Percentiles rank a stretch among this genome's conserved stretches.
phyloP scores from a whole-genome alignment of 1,140 invertebrate species.

The Drosophila oshimai region DNA sequence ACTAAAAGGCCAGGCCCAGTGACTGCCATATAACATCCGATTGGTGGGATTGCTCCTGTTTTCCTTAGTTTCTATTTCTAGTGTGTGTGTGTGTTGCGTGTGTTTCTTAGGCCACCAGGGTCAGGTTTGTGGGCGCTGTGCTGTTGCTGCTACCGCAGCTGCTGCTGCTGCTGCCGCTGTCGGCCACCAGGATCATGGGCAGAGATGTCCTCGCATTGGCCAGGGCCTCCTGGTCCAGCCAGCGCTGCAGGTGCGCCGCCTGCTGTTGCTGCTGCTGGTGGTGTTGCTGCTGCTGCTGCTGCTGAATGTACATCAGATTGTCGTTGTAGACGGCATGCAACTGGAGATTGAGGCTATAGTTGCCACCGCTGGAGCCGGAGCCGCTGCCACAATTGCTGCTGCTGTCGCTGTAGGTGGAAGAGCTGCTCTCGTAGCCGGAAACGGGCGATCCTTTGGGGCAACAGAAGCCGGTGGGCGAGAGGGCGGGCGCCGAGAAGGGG shows the following conservation, averaged over 20 bases:
- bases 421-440: slow-evolving; percentile 79
- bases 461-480: slow-evolving; percentile 66
- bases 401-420: slow-evolving; percentile 80
- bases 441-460: slow-evolving; percentile 80
- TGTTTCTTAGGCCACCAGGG: slow-evolving; percentile 47
- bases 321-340: slow-evolving; percentile 84
- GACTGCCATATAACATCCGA: slow-evolving; percentile 36
- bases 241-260: slow-evolving; percentile 53
- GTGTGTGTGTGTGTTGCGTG: not conserved
- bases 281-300: slow-evolving; percentile 60
- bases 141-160: no score
- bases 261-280: slow-evolving; percentile 49
- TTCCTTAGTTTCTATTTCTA: slow-evolving; percentile 1
- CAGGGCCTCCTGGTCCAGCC: slow-evolving; percentile 65
- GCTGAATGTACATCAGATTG: slow-evolving; percentile 55
- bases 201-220: slow-evolving; percentile 13
- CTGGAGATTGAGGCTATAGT: slow-evolving; percentile 84
- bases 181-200: slow-evolving; percentile 8
- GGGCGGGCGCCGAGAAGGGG: slow-evolving; percentile 58
- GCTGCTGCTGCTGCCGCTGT: not conserved
- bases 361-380: slow-evolving; percentile 27
- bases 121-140: slow-evolving; percentile 31
- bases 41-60: slow-evolving; percentile 50
- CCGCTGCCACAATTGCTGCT: slow-evolving; percentile 26
- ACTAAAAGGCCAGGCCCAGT: slow-evolving; percentile 59